Percentiles rank a stretch among this genome's conserved stretches.
Conservation (phyloP, 2,113 vertebrate genomes). For the Clarias magur region DNA sequence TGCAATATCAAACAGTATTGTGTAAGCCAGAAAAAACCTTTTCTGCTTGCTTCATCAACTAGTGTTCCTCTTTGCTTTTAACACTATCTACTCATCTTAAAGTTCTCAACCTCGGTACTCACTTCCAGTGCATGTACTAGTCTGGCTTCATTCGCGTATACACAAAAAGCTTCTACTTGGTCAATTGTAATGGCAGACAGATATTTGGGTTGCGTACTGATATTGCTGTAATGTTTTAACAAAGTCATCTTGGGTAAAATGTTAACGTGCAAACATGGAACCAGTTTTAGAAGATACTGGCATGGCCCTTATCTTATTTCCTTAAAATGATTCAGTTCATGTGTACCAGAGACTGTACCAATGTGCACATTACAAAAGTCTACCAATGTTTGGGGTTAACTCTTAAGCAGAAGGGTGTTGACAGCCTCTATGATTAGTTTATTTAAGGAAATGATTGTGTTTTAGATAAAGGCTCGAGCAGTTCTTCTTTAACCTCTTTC, state of each 20-base stretch:
- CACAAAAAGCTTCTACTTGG: neutral
- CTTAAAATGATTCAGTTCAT: neutral
- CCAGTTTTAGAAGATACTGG: neutral
- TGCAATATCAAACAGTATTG: slow-evolving; percentile 35
- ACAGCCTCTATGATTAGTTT: neutral
- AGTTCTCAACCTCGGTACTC: neutral
- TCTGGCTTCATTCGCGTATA: neutral
- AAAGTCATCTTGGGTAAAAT: neutral
- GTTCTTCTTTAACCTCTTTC: neutral
- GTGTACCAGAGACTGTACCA: too few relatives aligned
- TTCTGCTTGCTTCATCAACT: slow-evolving; percentile 59
- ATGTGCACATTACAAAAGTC: too few relatives aligned
- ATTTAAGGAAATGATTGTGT: neutral
- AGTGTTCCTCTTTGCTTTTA: slow-evolving; percentile 66
- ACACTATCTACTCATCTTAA: neutral
- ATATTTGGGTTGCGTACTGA: neutral
- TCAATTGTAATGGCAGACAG: neutral
- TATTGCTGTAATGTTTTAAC: neutral
- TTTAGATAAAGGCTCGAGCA: neutral
- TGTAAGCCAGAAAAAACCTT: slow-evolving; percentile 53
- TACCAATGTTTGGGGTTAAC: neutral
- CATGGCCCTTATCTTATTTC: neutral
- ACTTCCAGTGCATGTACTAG: neutral
- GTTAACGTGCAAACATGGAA: neutral
- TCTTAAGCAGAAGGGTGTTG: neutral